Conservation (phyloP, 1,140 invertebrate genomes). For the Campoletis sonorensis region DNA sequence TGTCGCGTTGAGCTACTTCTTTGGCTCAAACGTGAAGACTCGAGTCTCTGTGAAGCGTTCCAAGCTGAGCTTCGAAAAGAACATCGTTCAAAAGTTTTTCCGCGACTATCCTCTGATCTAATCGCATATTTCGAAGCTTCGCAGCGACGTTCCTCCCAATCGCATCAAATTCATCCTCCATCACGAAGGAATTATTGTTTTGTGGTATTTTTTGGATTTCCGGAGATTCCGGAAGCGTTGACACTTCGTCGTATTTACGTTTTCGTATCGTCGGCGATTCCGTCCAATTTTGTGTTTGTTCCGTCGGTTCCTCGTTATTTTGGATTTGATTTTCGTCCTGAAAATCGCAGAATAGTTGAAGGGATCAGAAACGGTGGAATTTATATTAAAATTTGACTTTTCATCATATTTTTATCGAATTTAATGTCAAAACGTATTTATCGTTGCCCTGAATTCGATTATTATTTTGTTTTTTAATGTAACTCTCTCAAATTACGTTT, state of each 20-base stretch:
- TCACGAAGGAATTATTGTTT: constrained; percentile 62
- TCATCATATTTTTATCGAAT: not conserved
- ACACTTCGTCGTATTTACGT: constrained; percentile 63
- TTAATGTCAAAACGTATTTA: too few species aligned
- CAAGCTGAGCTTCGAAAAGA: constrained; percentile 73
- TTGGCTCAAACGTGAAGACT: constrained; percentile 68
- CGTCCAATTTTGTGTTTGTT: constrained; percentile 67
- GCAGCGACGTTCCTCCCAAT: constrained; percentile 74
- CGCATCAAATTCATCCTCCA: constrained; percentile 74
- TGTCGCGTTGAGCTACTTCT: too few species aligned
- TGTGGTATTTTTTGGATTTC: constrained; percentile 62
- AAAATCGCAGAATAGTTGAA: constrained; percentile 27
- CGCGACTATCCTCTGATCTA: constrained; percentile 74
- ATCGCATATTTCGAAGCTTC: constrained; percentile 73
- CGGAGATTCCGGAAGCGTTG: constrained; percentile 53
- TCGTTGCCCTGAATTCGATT: too few species aligned
- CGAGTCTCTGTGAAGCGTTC: constrained; percentile 73
- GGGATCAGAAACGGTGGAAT: too few species aligned
- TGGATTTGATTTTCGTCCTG: constrained; percentile 67
- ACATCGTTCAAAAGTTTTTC: constrained; percentile 75
- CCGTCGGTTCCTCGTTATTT: constrained; percentile 63
- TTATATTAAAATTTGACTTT: not conserved
- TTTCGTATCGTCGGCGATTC: constrained; percentile 63
- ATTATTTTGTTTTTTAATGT: too few species aligned
- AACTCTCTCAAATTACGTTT: too few species aligned